A percentile compares a stretch with the other conserved stretches of the same genome.
phyloP scores from a whole-genome alignment of 2,888 invertebrate species.

The Tipula confusa region DNA sequence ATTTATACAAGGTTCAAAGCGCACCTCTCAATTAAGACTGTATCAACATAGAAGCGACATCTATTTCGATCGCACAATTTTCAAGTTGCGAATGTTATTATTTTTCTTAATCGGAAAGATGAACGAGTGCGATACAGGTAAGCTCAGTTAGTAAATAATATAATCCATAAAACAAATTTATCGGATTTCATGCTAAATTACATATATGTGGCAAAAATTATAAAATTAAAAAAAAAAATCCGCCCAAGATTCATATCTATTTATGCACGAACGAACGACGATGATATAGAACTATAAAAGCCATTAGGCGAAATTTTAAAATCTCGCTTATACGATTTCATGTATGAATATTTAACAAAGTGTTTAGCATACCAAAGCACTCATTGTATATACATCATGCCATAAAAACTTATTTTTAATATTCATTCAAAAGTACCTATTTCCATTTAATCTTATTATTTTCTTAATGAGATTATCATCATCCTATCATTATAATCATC shows the following conservation, averaged over 20 bases:
- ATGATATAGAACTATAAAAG: background rate
- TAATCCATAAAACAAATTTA: no score
- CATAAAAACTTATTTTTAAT: background rate
- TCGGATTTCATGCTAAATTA: no score
- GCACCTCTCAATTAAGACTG: no score
- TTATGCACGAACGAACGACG: no score
- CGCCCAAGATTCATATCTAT: background rate
- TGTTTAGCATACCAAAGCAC: background rate
- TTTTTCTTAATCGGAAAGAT: no score
- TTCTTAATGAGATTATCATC: slow-evolving; percentile 16
- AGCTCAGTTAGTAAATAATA: no score
- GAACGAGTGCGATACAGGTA: no score
- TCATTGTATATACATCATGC: background rate
- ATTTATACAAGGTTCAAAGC: no score
- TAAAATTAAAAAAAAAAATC: background rate
- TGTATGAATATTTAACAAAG: slow-evolving; percentile 8
- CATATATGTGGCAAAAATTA: background rate
- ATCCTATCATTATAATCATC: background rate
- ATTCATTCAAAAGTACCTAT: slow-evolving; percentile 12
- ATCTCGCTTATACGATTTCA: background rate
- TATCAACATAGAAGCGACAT: no score
- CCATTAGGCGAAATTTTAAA: background rate
- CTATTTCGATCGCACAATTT: no score
- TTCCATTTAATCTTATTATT: slow-evolving; percentile 25
- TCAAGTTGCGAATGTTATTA: no score